Evolutionary conservation across 2,797 vertebrate species (phyloP).

Genomic region (Spea hammondii): DNA sequence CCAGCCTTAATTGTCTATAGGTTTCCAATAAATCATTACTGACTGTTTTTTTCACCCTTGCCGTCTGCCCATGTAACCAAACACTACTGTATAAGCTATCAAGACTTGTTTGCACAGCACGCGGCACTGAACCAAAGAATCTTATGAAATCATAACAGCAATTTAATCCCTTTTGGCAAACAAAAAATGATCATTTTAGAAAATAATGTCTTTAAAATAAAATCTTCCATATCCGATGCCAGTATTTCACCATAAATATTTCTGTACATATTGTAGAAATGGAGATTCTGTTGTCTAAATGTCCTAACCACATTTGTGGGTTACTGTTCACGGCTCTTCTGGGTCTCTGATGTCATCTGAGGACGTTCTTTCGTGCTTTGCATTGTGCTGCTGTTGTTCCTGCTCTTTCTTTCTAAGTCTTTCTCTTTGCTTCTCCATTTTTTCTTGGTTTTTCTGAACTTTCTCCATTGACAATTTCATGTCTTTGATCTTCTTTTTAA

Average conservation of each 20-base stretch:
- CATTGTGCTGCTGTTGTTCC: conserved; percentile 78
- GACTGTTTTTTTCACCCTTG: too few species aligned
- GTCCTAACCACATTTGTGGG: conserved; percentile 21
- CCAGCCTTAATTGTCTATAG: too few species aligned
- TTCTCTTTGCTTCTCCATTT: conserved; percentile 86
- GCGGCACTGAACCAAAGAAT: neutral
- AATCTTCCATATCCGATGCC: conserved; percentile 48
- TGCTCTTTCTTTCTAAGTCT: conserved; percentile 79
- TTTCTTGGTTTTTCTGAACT: conserved; percentile 82
- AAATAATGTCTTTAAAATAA: conserved; percentile 55
- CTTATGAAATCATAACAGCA: neutral
- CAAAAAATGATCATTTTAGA: conserved; percentile 55
- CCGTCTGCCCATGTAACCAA: too few species aligned
- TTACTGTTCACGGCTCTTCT: conserved; percentile 67
- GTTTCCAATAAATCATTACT: too few species aligned
- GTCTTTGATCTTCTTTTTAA: conserved; percentile 96
- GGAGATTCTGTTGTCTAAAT: conserved; percentile 39
- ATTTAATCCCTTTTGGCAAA: conserved; percentile 45
- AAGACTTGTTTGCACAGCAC: neutral
- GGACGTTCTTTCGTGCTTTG: conserved; percentile 64
- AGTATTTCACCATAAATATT: conserved; percentile 33
- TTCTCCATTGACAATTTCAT: conserved; percentile 88
- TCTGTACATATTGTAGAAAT: conserved; percentile 13
- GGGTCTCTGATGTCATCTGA: conserved; percentile 64
- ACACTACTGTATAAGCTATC: neutral